Base-by-base conservation (phyloP, 2,888 invertebrate genomes). In the Alloscopus bannaensis region DNA sequence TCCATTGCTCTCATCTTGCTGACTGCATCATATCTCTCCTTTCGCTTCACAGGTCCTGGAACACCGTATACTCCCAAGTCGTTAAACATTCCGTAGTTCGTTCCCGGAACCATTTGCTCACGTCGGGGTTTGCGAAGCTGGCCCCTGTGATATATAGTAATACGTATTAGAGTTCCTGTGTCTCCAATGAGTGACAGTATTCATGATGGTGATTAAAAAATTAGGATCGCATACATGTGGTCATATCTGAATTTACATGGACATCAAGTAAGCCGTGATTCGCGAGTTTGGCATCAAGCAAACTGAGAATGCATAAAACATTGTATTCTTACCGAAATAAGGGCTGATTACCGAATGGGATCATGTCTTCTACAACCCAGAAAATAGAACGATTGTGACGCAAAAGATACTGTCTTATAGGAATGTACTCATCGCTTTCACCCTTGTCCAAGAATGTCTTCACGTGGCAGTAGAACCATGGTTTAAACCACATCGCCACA, bases 331-430 rank as follows among this genome's bases (percentile, higher is more conserved):
- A 85, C 87, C 88, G 82, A 86, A 93, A 93, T 3, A 92, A 16
- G 0, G 90, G 90, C 85, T 92, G 88, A 85, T 93, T 93, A n/a
- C 93, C 93, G 84, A 92, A 92, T 0, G 92, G 91, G 59, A 93
- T 89, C 93, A 93, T 93, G 22, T 91, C 91, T 88, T 93, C 93
- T 0, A 93, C 91, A 0, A 93, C 93, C 93, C 93, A 93, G 87
- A 93, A 93, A 69, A 93, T 93, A 1, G 93, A 90, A 84, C 93
- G 88, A 86, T 92, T 92, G 86, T 93, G 93, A 26, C 93, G 88
- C 0, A 93, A 86, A 18, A 93, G 87, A 86, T 93, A 93, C 81
- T 93, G 92, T 79, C 90, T 88, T 22, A 93, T 84, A 0, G 93
- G 93, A 69, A 93, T 91, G 76, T 92, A 88, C 16, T 90, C 91